phyloP scores from a whole-genome alignment of 2,113 vertebrate genomes.

The Syngnathus scovelli region DNA sequence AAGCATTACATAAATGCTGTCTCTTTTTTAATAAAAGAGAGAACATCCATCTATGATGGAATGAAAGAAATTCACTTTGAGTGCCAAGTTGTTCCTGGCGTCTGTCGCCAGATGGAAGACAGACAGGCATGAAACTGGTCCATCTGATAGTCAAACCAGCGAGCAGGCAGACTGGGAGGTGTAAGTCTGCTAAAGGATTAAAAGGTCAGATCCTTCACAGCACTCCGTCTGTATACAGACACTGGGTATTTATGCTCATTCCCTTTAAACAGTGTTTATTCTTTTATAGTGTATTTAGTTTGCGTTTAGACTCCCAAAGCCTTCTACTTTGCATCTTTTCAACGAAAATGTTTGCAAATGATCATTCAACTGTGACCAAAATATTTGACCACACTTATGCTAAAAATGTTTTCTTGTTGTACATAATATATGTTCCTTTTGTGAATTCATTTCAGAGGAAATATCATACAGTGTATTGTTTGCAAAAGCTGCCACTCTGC shows the following conservation, averaged over 20 bases:
- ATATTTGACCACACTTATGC: background rate
- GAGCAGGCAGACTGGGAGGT: conserved; percentile 26
- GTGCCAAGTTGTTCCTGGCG: conserved; percentile 24
- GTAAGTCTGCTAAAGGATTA: conserved; percentile 37
- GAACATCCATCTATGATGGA: conserved; percentile 7
- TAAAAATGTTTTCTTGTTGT: background rate
- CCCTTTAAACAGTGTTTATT: conserved; percentile 12
- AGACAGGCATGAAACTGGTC: conserved; percentile 17
- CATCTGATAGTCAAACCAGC: conserved; percentile 15
- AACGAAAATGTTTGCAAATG: conserved; percentile 23
- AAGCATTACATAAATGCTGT: background rate
- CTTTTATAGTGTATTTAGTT: conserved; percentile 16
- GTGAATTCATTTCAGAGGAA: conserved; percentile 18
- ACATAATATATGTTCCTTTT: background rate
- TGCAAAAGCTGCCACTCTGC: conserved; percentile 49
- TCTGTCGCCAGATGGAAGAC: conserved; percentile 26
- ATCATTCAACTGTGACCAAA: conserved; percentile 2
- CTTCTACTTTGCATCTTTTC: background rate
- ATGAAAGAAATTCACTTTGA: conserved; percentile 8
- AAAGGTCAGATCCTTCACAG: conserved; percentile 48
- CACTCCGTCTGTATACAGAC: conserved; percentile 20
- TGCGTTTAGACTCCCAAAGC: conserved; percentile 1
- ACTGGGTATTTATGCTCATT: conserved; percentile 18
- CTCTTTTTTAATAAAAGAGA: background rate
- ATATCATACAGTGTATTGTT: conserved; percentile 14